A percentile compares a stretch with the other conserved stretches of the same genome.
Evolutionary conservation across 1,140 invertebrate genomes (phyloP).

Genomic region (Drosophila carrolli): DNA sequence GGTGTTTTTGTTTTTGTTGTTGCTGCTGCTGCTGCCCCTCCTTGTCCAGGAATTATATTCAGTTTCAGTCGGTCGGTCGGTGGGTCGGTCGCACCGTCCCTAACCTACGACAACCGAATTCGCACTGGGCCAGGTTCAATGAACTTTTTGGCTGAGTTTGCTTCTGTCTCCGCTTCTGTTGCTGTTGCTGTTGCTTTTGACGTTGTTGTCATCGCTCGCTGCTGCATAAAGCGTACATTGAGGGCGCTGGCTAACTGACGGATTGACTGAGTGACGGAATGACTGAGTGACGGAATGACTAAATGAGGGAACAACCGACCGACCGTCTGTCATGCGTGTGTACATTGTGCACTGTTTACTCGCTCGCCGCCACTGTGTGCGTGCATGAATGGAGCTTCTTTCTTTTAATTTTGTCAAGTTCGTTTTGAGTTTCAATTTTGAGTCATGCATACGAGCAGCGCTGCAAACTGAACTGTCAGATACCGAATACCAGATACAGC

Average conservation of each 20-base stretch:
- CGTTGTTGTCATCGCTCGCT: slow-evolving; percentile 62
- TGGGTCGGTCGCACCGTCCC: slow-evolving; percentile 49
- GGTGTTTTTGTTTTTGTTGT: slow-evolving; percentile 22
- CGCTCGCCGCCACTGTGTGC: slow-evolving; percentile 36
- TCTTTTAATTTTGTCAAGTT: slow-evolving; percentile 84
- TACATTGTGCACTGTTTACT: slow-evolving; percentile 53
- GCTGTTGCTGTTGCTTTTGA: slow-evolving; percentile 39
- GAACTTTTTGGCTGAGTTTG: slow-evolving; percentile 78
- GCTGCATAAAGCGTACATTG: slow-evolving; percentile 78
- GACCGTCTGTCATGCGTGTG: slow-evolving; percentile 64
- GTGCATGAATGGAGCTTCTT: slow-evolving; percentile 82
- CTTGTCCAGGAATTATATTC: slow-evolving; percentile 37
- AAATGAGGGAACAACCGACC: slow-evolving; percentile 9
- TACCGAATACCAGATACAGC: slow-evolving; percentile 38
- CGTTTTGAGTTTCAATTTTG: slow-evolving; percentile 83
- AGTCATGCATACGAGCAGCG: slow-evolving; percentile 62
- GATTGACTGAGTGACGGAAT: slow-evolving; percentile 37
- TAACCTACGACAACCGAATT: slow-evolving; percentile 83
- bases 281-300: slow-evolving; percentile 44
- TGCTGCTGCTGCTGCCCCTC: slow-evolving; percentile 47
- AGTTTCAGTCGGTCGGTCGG: slow-evolving; percentile 56
- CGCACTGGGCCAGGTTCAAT: slow-evolving; percentile 81
- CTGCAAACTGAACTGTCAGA: slow-evolving; percentile 42
- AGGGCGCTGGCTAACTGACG: slow-evolving; percentile 68
- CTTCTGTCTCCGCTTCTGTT: slow-evolving; percentile 38